Evolutionary conservation across 1,140 invertebrate species (phyloP), one percentile per base, ranked within the genome.

Genomic region (Marisa cornuarietis): DNA sequence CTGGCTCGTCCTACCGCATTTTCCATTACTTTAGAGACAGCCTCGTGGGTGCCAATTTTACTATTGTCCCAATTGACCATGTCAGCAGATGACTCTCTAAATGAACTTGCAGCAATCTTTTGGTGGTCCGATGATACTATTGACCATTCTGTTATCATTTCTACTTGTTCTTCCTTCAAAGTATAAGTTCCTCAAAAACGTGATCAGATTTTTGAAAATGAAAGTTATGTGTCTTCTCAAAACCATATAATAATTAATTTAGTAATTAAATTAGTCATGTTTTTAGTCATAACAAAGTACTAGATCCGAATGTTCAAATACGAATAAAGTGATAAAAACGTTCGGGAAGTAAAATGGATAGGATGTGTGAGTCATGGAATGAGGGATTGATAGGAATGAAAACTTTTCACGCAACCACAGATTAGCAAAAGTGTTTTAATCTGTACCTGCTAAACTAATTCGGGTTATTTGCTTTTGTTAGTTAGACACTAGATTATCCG

Each of bases 111-210:
- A 18, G 49, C 42, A 1, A 69, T n/a, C n/a, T 54, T 18, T 18
- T n/a, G 24, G 49, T 11, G 7, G 63, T 65, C n/a, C 22, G 65
- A 14, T 6, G 11, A 31, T 16, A 26, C 76, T n/a, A n/a, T n/a
- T n/a, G 76, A 63, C 76, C 76, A 77, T 31, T 77, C 76, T 26
- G 63, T 52, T 16, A 77, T 77, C 42, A 77, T 6, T 49, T 77
- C 76, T n/a, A 77, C 51, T 18, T 42, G 63, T 26, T 69, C 76
- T 49, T 77, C 63, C 74, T 49, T 42, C n/a, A 18, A 26, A 26
- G n/a, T 76, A 16, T 63, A 9, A 63, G 49, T 8, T 10, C 49
- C 31, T 7, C 63, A 5, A 65, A 4, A 13, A 76, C 7, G 31
- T 31, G 6, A 20, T 58, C n/a, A n/a, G 22, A 22, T 54, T 22